Evolutionary conservation across 1,140 invertebrate species (phyloP), one percentile per base, ranked within the genome.

Genomic region (Caenorhabditis latens): DNA sequence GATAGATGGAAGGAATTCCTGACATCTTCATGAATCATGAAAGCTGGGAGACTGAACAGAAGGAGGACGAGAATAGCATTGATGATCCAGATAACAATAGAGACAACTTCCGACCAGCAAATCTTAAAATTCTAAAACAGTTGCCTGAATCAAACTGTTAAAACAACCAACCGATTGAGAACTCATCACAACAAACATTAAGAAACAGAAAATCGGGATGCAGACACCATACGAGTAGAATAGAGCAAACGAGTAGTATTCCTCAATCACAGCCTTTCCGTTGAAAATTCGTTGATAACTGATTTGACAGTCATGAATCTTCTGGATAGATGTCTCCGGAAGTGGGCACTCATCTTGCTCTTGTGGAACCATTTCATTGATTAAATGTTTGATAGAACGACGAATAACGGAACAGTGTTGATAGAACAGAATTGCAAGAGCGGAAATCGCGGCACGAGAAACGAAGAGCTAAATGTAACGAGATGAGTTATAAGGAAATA

Each of bases 11-110:
- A 7, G 4, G 14, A 6, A 7, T 32, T 43, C 58, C 46, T 63
- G 21, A 83, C 86, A 61, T 86, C 86, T 86, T 86, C 86, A 55
- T 83, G 50, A 24, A 86, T 84, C 71, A 86, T 83, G 55, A 86
- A 86, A 13, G 86, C 86, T 14, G 86, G 86, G 19, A 83, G n/a
- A 63, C 86, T 86, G 43, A 86, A 71, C 14, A 82, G 32, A 0
- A 83, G 24, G 11, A 86, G 61, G 11, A 61, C 82, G 4, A 67
- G 24, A 42, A 85, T 71, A n/a, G 63, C 67, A 11, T 58, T 85
- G 63, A 85, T 14, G 14, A 85, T 85, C 84, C 84, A 85, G 46
- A 85, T 71, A 32, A 40, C 84, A 16, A 85, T 65, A 9, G 84
- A 79, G 13, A 85, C 21, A 83, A 79, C 48, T 32, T 63, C 65